These are phyloP conservation scores for Agrilus cyanescens DNA, from an alignment of 2,888 invertebrate species.

Conservation along the genomic window DNA sequence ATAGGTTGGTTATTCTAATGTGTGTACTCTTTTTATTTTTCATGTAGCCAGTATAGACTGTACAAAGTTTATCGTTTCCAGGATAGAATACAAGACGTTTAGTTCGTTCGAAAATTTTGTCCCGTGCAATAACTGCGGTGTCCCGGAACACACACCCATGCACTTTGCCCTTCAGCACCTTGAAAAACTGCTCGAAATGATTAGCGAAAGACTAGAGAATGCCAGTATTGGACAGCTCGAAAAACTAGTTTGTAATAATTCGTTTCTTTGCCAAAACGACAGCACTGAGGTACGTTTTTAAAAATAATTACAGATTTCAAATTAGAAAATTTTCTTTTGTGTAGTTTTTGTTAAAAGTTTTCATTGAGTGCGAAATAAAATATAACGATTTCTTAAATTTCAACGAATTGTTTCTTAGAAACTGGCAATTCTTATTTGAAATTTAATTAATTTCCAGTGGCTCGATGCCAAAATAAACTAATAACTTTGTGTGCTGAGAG, in stretches of 20 bases:
- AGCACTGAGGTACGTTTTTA: too few relatives aligned
- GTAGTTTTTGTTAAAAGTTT: too few relatives aligned
- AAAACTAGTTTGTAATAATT: not conserved
- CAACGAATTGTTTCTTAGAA: too few relatives aligned
- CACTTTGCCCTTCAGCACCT: slow-evolving; percentile 64
- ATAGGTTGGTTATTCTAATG: slow-evolving; percentile 42
- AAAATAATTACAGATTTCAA: too few relatives aligned
- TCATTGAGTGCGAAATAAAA: too few relatives aligned
- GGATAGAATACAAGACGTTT: slow-evolving; percentile 73
- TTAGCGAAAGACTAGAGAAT: slow-evolving; percentile 43
- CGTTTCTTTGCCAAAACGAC: too few relatives aligned
- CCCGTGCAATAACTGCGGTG: slow-evolving; percentile 65
- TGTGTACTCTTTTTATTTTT: slow-evolving; percentile 1
- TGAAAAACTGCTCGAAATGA: slow-evolving; percentile 47
- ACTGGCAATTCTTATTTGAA: too few relatives aligned
- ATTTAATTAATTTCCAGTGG: too few relatives aligned
- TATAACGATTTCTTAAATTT: too few relatives aligned
- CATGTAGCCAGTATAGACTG: not conserved
- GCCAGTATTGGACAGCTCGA: not conserved
- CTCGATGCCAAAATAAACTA: too few relatives aligned
- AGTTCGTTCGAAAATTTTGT: slow-evolving; percentile 87
- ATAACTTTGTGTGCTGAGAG: too few relatives aligned
- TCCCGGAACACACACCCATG: slow-evolving; percentile 65
- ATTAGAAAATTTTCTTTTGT: too few relatives aligned
- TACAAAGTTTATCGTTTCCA: slow-evolving; percentile 26